Evolutionary conservation across 2,888 invertebrate species (phyloP), one percentile per base, ranked within the genome.

Genomic region (Apotomis betuletana): DNA sequence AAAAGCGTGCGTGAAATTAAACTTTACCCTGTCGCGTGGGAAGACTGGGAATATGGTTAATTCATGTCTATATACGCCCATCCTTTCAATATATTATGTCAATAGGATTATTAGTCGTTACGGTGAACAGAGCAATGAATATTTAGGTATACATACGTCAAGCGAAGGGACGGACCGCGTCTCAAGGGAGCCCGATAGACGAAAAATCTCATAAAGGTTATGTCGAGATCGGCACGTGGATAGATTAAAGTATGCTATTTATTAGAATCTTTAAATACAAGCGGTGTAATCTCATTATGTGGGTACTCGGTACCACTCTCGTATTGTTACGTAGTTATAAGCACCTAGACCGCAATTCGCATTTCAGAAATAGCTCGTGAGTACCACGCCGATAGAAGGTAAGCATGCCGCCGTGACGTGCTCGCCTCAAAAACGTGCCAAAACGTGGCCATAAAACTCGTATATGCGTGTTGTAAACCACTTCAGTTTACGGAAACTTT

Each of bases 281-380:
- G 67, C 51, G 12, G 61, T 41, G 49, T 62, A 54, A 67, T 67
- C 67, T 71, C 36, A 67, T 71, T 76, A 77, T 75, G 74, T 73
- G 74, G 68, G 74, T 80, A 79, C 76, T 73, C 74, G 68, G 74
- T 80, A 79, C 76, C 80, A 84, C 83, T 81, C 83, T 79, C 80
- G 78, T 85, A 85, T 87, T 85, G 84, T 85, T 86, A 84, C 85
- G 81, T 84, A 81, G n/a, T n/a, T 15, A 15, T 82, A 85, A 82
- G 71, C 81, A 84, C 80, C 82, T 85, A 86, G 81, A 85, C 84
- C 83, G 81, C 83, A 83, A 80, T 81, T 76, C 79, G 77, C 76
- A 80, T 77, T 82, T 83, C 88, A 87, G 84, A 88, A 90, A 90
- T 90, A 90, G 85, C 84, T 76, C 74, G 74, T 74, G 77, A 84